Evolutionary conservation across 2,797 vertebrate species (phyloP), one percentile per base, ranked within the genome.

Genomic region (Microhierax caerulescens): DNA sequence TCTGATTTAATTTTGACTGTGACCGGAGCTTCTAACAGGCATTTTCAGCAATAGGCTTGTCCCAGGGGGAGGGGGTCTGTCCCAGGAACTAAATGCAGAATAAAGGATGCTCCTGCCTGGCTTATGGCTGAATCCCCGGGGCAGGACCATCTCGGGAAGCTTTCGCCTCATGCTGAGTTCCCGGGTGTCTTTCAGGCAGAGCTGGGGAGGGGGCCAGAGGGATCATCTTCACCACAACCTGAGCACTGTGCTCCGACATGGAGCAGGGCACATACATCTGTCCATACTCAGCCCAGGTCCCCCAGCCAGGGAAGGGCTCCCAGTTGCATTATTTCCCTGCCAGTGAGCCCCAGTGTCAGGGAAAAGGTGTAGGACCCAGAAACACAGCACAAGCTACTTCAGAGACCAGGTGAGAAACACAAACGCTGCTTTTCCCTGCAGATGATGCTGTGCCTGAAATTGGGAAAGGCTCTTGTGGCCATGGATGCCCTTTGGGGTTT

Each of bases 261-360:
- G 57, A 39, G 9, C 86, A 65, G 57, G 34, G 37, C 7, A 3
- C 27, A 25, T 25, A 5, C 1, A 0, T 18, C 64, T 3, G 0
- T 21, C 57, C n/a, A 19, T 53, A 37, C 20, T 18, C 41, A 15
- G 27, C 48, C 13, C n/a, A 3, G 61, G 18, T 32, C 8, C 30
- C 30, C 8, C 1, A 0, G 34, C 30, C 20, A 5, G 7, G 20
- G 27, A 28, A 48, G 28, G 48, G 30, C 27, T 72, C 65, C 28
- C 6, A 0, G 15, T 15, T 18, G 37, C 24, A 3, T 39, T 13
- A 14, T 34, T 39, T 65, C 74, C 74, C 60, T 41, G 37, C n/a
- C 10, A 3, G 51, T 24, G 73, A 1, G 1, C 39, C 56, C 56
- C 17, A 0, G 32, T 41, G 19, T 12, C 23, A n/a, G 48, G 63